Conservation (phyloP, 2,113 vertebrate genomes). For the Copsychus sechellarum region DNA sequence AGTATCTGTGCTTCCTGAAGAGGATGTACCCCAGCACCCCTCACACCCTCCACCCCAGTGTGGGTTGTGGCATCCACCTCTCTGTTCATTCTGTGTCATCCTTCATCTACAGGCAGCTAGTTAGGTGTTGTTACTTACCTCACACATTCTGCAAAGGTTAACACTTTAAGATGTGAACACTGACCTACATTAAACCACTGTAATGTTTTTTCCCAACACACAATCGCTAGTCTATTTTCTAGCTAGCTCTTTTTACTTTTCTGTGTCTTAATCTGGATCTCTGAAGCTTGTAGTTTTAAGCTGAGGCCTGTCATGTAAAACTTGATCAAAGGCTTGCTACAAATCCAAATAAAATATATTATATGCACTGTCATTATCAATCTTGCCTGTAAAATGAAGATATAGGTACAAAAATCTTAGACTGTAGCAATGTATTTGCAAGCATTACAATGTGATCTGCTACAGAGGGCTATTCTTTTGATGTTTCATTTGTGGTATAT, state of each 20-base stretch:
- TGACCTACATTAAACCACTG: not conserved
- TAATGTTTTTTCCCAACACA: not conserved
- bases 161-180: not conserved
- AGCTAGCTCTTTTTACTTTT: conserved; percentile 30
- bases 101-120: not conserved
- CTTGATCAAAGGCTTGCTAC: conserved; percentile 43
- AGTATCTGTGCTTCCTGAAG: not conserved
- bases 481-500: conserved; percentile 22
- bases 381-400: conserved; percentile 40
- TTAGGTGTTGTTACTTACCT: not conserved
- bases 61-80: not conserved
- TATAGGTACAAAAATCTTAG: conserved; percentile 19
- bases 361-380: conserved; percentile 24
- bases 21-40: rapidly evolving
- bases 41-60: rapidly evolving
- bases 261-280: conserved; percentile 23
- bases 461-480: conserved; percentile 17
- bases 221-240: not conserved
- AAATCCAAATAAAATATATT: conserved; percentile 58
- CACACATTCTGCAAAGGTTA: not conserved
- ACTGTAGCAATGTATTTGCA: not conserved
- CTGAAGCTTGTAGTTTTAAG: conserved; percentile 49
- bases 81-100: not conserved
- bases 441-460: conserved; percentile 36
- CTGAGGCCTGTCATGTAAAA: conserved; percentile 28